phyloP scores from a whole-genome alignment of 2,888 invertebrate genomes.

The Ceratothoa steindachneri region DNA sequence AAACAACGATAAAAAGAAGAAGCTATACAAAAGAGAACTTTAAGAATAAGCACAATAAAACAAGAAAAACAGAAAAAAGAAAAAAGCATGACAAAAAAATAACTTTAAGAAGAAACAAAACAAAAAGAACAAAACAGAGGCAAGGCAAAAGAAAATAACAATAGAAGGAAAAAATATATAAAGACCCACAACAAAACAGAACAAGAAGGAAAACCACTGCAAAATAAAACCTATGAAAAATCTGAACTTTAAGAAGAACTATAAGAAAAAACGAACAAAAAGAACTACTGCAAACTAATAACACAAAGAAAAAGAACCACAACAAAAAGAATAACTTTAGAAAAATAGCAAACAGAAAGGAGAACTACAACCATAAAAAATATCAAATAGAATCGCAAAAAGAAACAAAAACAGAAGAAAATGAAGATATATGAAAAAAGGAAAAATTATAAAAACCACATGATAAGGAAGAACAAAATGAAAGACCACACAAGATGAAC shows the following conservation, averaged over 20 bases:
- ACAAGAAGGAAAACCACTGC: neutral
- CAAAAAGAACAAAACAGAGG: no score
- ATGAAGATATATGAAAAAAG: neutral
- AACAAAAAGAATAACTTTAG: neutral
- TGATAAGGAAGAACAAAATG: neutral
- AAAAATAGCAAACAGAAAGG: neutral
- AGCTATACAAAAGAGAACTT: no score
- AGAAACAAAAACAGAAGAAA: neutral
- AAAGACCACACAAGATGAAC: neutral
- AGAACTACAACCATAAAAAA: neutral
- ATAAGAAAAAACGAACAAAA: neutral
- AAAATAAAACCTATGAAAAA: neutral
- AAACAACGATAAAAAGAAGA: no score
- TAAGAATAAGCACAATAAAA: no score
- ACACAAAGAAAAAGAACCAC: neutral
- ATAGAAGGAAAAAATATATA: no score
- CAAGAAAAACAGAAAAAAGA: no score
- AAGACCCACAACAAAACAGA: neutral
- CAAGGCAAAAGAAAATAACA: no score
- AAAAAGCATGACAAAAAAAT: no score
- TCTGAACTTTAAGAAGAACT: neutral
- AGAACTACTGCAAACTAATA: neutral
- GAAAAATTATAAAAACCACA: neutral
- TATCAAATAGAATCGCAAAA: neutral
- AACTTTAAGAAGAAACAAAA: no score